These are phyloP conservation scores for Ambastaia sidthimunki DNA, from an alignment of 2,797 vertebrate species.

Conservation along the genomic window DNA sequence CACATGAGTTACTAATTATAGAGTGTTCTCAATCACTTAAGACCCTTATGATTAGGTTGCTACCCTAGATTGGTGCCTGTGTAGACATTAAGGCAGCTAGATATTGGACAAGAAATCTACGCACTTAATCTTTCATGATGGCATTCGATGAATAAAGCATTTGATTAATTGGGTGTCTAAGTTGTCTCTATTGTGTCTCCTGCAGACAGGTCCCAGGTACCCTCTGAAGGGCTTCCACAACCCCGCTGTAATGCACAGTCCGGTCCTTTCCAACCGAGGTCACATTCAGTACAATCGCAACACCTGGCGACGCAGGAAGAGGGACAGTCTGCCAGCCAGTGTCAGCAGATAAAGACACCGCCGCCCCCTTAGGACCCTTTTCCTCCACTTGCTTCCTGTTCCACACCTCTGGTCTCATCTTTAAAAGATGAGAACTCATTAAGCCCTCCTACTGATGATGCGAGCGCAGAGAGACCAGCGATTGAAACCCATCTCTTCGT, in stretches of 20 bases:
- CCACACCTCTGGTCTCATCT: conserved; percentile 31
- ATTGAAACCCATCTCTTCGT: conserved; percentile 48
- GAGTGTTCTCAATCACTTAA: no score
- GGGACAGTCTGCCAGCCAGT: conserved; percentile 92
- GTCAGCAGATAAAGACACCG: conserved; percentile 88
- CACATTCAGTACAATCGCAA: conserved; percentile 90
- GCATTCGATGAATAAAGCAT: no score
- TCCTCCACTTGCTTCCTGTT: conserved; percentile 21
- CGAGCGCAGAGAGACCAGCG: conserved; percentile 53
- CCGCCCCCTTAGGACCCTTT: conserved; percentile 3
- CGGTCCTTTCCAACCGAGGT: conserved; percentile 76
- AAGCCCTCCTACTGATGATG: conserved; percentile 51
- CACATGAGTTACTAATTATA: no score
- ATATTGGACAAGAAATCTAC: no score
- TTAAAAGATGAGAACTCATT: conserved; percentile 51
- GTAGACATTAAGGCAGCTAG: no score
- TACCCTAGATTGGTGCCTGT: no score
- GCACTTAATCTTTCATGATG: no score
- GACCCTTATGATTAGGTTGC: no score
- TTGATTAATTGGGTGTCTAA: not conserved
- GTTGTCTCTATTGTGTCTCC: conserved; percentile 8
- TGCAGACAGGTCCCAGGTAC: conserved; percentile 86
- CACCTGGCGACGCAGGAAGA: conserved; percentile 91
- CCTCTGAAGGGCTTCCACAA: conserved; percentile 88
- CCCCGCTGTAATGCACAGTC: conserved; percentile 81